Evolutionary conservation across 2,888 invertebrate genomes (phyloP).

Genomic region (Cordilura impudica): DNA sequence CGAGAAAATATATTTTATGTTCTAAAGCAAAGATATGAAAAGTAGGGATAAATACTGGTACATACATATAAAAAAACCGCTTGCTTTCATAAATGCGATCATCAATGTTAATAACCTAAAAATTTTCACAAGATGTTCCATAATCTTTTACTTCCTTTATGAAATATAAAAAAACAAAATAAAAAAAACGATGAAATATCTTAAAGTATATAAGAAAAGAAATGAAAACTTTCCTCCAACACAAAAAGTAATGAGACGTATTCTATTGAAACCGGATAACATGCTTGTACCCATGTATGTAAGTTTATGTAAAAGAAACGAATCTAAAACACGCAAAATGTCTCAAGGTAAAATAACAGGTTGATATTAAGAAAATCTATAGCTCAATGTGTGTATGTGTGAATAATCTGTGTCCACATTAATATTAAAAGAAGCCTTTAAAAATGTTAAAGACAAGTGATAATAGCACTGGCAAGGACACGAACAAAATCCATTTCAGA

Average conservation of each 20-base stretch:
- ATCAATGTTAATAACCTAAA: slow-evolving; percentile 56
- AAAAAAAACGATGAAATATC: not conserved
- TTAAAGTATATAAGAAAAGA: not conserved
- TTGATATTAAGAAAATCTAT: slow-evolving; percentile 5
- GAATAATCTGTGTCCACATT: not conserved
- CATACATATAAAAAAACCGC: not conserved
- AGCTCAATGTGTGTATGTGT: not conserved
- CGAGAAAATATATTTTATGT: not conserved
- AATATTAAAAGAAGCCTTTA: not conserved
- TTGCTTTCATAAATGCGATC: slow-evolving; percentile 8
- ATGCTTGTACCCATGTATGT: not conserved
- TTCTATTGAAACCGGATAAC: too few species aligned
- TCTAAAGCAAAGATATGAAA: not conserved
- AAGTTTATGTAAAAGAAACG: not conserved
- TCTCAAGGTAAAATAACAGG: slow-evolving; percentile 26
- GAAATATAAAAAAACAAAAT: too few species aligned
- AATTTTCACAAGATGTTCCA: slow-evolving; percentile 49
- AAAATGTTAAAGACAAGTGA: not conserved
- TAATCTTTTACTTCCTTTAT: slow-evolving; percentile 16
- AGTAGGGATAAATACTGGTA: not conserved
- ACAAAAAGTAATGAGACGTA: too few species aligned
- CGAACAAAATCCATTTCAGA: not conserved
- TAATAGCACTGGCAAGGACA: not conserved
- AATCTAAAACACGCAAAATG: not conserved
- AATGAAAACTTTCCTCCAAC: not conserved